Evolutionary conservation across 2,888 invertebrate genomes (phyloP).

Genomic region (Acanthosoma haemorrhoidale): DNA sequence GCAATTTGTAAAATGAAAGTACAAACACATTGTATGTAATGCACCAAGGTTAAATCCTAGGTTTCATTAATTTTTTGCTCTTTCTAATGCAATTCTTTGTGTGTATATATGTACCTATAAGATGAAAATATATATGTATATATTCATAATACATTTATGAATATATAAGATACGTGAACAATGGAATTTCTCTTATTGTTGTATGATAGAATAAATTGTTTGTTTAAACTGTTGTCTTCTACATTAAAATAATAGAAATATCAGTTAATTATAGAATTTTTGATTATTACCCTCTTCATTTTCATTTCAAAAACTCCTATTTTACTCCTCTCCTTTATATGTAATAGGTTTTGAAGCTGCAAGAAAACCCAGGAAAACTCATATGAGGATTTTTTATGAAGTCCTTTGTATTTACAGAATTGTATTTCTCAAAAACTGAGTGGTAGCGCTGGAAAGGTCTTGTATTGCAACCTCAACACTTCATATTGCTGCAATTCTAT

Average conservation of each 20-base stretch:
- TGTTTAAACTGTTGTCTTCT: constrained; percentile 39
- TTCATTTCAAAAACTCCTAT: background rate
- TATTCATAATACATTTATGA: constrained; percentile 37
- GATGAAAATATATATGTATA: constrained; percentile 37
- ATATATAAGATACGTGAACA: constrained; percentile 36
- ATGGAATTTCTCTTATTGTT: constrained; percentile 39
- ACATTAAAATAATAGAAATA: constrained; percentile 39
- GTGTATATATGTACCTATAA: constrained; percentile 39
- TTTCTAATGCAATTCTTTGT: constrained; percentile 37
- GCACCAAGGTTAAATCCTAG: constrained; percentile 37
- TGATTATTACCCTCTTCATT: constrained; percentile 11
- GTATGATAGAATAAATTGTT: constrained; percentile 39
- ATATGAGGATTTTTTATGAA: no score
- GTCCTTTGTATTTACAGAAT: no score
- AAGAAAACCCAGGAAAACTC: no score
- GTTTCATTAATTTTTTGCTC: constrained; percentile 36
- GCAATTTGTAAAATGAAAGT: constrained; percentile 36
- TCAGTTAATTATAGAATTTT: constrained; percentile 33
- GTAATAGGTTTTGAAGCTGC: no score
- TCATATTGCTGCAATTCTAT: no score
- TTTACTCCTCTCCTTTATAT: background rate
- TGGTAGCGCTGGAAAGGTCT: no score
- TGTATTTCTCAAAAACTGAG: no score
- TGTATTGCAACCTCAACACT: no score
- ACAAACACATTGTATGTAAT: constrained; percentile 38